Conservation (phyloP, 2,888 invertebrate genomes). For the Microctonus aethiopoides region DNA sequence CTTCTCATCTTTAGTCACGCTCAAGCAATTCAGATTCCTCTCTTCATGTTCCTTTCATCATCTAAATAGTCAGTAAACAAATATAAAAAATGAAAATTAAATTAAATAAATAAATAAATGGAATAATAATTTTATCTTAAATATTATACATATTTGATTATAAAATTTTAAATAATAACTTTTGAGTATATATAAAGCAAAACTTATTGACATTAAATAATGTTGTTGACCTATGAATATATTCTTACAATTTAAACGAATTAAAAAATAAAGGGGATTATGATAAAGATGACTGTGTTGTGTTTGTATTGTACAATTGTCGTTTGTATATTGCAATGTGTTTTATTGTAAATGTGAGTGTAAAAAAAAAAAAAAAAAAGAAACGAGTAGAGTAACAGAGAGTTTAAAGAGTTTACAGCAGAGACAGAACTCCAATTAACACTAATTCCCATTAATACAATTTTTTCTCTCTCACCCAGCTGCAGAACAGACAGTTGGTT, state of each 20-base stretch:
- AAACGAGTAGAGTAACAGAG: conserved; percentile 15
- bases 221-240: not conserved
- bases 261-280: conserved; percentile 23
- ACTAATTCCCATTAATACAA: conserved; percentile 64
- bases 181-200: not conserved
- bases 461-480: conserved; percentile 34
- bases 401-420: conserved; percentile 12
- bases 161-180: not conserved
- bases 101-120: not conserved
- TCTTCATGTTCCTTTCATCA: not conserved
- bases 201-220: conserved; percentile 2
- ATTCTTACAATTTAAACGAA: not conserved
- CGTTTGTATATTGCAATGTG: conserved; percentile 2
- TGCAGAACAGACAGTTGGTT: conserved; percentile 23
- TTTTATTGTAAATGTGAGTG: not conserved
- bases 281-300: not conserved
- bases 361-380: not conserved
- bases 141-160: no score
- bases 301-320: conserved; percentile 5
- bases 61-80: not conserved
- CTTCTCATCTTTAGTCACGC: no score
- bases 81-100: not conserved
- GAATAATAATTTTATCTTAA: not conserved
- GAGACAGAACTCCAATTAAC: conserved; percentile 59
- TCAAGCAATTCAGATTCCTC: conserved; percentile 5